Conservation (phyloP, 2,797 vertebrate genomes). For the Characodon lateralis region DNA sequence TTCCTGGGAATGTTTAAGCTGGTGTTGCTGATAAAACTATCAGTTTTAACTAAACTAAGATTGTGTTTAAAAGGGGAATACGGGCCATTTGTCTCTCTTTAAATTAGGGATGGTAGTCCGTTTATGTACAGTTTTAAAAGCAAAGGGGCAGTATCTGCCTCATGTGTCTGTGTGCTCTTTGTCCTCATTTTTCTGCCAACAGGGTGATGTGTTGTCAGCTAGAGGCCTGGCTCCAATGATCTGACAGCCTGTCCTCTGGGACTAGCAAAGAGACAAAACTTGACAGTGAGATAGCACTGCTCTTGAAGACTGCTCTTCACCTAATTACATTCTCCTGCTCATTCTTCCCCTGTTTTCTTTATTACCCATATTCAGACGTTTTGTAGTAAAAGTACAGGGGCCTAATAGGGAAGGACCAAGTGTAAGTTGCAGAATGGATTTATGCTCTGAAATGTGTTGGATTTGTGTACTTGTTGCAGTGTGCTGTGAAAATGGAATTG, state of each 20-base stretch:
- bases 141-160: conserved; percentile 27
- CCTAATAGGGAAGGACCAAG: conserved; percentile 7
- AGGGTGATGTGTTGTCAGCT: conserved; percentile 56
- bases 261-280: conserved; percentile 44
- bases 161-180: conserved; percentile 1
- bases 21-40: background rate
- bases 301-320: conserved; percentile 32
- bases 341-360: background rate
- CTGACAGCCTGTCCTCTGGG: conserved; percentile 65
- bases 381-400: conserved; percentile 9
- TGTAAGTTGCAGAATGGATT: conserved; percentile 9
- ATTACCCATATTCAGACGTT: background rate
- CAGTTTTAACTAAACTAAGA: background rate
- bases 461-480: conserved; percentile 5
- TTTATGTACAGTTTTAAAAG: conserved; percentile 38
- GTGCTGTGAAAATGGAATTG: conserved; percentile 1
- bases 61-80: background rate
- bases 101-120: conserved; percentile 16
- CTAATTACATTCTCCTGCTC: conserved; percentile 50
- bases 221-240: conserved; percentile 47
- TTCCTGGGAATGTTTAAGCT: background rate
- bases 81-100: background rate
- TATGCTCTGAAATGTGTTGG: conserved; percentile 14
- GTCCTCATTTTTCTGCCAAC: conserved; percentile 39
- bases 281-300: conserved; percentile 52